phyloP scores from a whole-genome alignment of 2,113 vertebrate species.

The Leptosomus discolor region DNA sequence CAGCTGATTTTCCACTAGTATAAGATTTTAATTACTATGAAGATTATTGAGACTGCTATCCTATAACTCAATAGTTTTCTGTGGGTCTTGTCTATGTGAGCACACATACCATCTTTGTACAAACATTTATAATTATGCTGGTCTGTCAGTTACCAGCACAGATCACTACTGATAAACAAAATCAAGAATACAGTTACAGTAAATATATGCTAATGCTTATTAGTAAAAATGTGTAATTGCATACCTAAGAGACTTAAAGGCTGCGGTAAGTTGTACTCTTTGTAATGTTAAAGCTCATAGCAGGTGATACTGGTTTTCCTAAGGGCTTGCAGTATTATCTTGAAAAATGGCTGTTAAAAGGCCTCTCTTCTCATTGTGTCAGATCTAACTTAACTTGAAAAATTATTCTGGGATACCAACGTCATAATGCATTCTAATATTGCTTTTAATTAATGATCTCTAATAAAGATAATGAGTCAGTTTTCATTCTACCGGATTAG shows the following conservation, averaged over 20 bases:
- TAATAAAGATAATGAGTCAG: neutral
- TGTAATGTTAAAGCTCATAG: neutral
- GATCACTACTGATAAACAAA: neutral
- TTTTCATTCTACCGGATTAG: neutral
- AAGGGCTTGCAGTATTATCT: neutral
- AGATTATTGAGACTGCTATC: neutral
- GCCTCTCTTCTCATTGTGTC: neutral
- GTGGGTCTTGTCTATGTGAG: neutral
- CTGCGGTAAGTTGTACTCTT: neutral
- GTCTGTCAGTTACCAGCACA: neutral
- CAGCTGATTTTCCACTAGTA: neutral
- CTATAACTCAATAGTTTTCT: neutral
- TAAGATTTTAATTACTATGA: neutral
- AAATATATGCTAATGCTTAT: neutral
- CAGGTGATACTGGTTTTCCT: neutral
- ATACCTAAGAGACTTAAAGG: neutral
- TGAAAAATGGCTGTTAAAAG: neutral
- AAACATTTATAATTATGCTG: neutral
- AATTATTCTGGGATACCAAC: neutral
- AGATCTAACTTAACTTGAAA: neutral
- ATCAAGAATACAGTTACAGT: neutral
- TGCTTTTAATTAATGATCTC: constrained; percentile 12
- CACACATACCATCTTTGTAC: neutral
- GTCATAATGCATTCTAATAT: neutral
- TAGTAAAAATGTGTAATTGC: neutral